These are phyloP conservation scores for Zaprionus nigranus DNA, from an alignment of 1,140 invertebrate species.

Conservation along the genomic window DNA sequence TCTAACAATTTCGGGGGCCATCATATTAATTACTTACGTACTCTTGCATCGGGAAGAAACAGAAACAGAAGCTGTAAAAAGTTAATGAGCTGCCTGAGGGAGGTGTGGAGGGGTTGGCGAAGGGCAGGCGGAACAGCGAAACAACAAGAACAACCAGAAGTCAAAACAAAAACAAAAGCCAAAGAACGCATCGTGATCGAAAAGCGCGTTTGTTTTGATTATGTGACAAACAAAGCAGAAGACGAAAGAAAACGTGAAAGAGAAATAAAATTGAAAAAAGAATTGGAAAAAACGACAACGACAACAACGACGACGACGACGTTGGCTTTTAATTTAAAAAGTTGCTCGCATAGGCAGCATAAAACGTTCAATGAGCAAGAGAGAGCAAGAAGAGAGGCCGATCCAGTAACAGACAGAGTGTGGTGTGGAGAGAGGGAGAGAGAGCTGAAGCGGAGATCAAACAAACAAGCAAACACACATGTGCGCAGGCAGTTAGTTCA, in stretches of 20 bases:
- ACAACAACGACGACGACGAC: not conserved
- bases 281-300: slow-evolving; percentile 18
- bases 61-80: slow-evolving; percentile 77
- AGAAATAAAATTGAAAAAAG: slow-evolving; percentile 43
- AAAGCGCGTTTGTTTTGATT: slow-evolving; percentile 77
- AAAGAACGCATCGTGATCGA: slow-evolving; percentile 58
- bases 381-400: slow-evolving; percentile 17
- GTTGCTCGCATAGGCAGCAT: slow-evolving; percentile 57
- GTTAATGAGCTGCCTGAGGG: slow-evolving; percentile 61
- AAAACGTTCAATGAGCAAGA: slow-evolving; percentile 49
- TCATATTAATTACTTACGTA: slow-evolving; percentile 66
- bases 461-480: slow-evolving; percentile 43
- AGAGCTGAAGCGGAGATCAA: slow-evolving; percentile 17
- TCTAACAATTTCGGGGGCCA: slow-evolving; percentile 58
- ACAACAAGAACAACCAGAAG: slow-evolving; percentile 51
- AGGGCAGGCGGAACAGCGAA: slow-evolving; percentile 14
- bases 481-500: slow-evolving; percentile 42
- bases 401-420: not conserved
- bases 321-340: slow-evolving; percentile 73
- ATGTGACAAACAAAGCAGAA: slow-evolving; percentile 54
- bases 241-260: slow-evolving; percentile 44
- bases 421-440: slow-evolving; percentile 1
- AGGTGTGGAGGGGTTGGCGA: not conserved
- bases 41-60: slow-evolving; percentile 33
- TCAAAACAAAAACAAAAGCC: slow-evolving; percentile 65